Conservation (phyloP, 1,140 invertebrate genomes). For the Heliconius nattereri region DNA sequence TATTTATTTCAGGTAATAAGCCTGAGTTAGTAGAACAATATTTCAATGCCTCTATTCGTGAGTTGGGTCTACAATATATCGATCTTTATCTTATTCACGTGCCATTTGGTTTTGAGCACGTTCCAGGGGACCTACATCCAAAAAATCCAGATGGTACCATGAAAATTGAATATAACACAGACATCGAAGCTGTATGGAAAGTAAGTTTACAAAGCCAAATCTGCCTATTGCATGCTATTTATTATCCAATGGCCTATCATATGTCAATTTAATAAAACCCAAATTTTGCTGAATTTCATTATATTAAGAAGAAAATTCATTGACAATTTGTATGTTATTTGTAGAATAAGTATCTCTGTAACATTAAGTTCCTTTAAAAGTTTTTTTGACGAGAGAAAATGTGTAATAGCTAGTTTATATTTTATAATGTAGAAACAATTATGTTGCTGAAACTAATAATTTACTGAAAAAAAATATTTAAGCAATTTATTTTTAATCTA, state of each 20-base stretch:
- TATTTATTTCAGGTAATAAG: constrained; percentile 63
- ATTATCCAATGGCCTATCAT: no score
- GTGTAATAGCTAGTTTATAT: no score
- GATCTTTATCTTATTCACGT: constrained; percentile 87
- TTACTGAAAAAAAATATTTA: not conserved
- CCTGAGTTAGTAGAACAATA: constrained; percentile 82
- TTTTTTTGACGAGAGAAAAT: no score
- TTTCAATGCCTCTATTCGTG: constrained; percentile 82
- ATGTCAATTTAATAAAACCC: no score
- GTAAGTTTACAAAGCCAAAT: constrained; percentile 66
- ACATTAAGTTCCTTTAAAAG: no score
- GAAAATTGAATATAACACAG: constrained; percentile 84
- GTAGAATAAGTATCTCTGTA: no score
- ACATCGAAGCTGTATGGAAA: constrained; percentile 88
- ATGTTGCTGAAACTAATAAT: no score
- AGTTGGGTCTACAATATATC: constrained; percentile 84
- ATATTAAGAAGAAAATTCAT: no score
- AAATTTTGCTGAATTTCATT: no score
- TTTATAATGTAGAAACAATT: no score
- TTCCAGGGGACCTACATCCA: constrained; percentile 73
- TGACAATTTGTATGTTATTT: no score
- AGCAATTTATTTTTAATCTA: not conserved
- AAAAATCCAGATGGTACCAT: constrained; percentile 84
- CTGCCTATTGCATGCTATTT: no score
- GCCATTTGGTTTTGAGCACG: constrained; percentile 78